These are phyloP conservation scores for Candidula unifasciata DNA, from an alignment of 2,888 invertebrate genomes.

Conservation along the genomic window DNA sequence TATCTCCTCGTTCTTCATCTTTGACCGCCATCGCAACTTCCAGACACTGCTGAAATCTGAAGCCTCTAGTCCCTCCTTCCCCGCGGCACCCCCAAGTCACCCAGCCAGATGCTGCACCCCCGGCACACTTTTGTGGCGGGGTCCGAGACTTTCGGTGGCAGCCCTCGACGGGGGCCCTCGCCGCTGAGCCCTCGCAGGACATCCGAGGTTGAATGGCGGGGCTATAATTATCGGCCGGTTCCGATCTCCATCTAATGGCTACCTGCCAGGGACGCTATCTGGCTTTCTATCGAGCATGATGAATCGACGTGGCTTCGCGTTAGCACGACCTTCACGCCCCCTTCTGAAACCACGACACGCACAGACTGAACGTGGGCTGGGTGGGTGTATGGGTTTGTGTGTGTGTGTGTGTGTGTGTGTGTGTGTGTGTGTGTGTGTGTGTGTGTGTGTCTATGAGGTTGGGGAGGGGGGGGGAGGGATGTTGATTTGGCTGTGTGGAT, in stretches of 20 bases:
- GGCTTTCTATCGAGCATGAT: constrained; percentile 13
- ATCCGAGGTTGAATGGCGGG: not conserved
- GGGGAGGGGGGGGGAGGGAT: too few species aligned
- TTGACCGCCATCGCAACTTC: not conserved
- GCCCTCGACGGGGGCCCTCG: not conserved
- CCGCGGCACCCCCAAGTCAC: not conserved
- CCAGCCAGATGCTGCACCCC: constrained; percentile 12
- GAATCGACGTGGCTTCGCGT: not conserved
- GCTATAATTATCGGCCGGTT: not conserved
- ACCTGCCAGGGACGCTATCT: constrained; percentile 31
- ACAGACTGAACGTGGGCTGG: not conserved
- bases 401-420: too few species aligned
- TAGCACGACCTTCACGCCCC: not conserved
- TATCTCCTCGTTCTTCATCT: not conserved
- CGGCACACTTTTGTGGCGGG: constrained; percentile 12
- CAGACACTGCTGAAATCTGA: not conserved
- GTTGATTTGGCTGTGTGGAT: too few species aligned
- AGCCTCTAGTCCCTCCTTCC: not conserved
- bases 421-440: too few species aligned
- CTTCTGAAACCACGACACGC: not conserved
- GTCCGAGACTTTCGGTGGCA: not conserved
- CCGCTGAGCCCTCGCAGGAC: not conserved
- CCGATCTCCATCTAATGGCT: constrained; percentile 27
- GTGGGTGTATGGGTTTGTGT: too few species aligned
- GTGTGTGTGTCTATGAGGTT: too few species aligned